phyloP scores from a whole-genome alignment of 2,797 vertebrate species.

The Tolypeutes matacus region DNA sequence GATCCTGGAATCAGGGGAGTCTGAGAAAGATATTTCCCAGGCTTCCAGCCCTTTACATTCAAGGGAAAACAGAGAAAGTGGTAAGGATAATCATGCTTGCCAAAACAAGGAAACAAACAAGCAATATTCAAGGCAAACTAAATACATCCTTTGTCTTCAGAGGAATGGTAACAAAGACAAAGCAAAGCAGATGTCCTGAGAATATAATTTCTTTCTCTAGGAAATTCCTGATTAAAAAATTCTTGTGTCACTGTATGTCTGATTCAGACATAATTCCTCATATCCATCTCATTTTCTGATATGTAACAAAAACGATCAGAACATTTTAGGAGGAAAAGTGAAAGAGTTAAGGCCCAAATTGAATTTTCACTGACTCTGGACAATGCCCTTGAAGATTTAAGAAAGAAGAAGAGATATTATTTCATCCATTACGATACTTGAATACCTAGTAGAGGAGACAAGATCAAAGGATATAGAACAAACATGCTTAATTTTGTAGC shows the following conservation, averaged over 20 bases:
- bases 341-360: slow-evolving; percentile 19
- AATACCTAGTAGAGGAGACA: not conserved
- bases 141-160: not conserved
- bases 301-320: not conserved
- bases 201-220: not conserved
- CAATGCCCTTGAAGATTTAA: slow-evolving; percentile 51
- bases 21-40: not conserved
- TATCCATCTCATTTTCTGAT: not conserved
- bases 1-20: not conserved
- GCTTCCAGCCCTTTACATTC: not conserved
- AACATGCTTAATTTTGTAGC: slow-evolving; percentile 6
- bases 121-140: not conserved
- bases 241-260: not conserved
- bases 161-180: not conserved
- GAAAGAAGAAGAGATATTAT: slow-evolving; percentile 1
- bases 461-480: slow-evolving; percentile 41
- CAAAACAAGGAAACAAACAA: not conserved
- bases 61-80: not conserved
- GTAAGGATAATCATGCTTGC: not conserved
- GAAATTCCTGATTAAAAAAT: not conserved
- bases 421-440: not conserved
- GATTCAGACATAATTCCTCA: not conserved
- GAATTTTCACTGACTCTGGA: slow-evolving; percentile 57
- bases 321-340: not conserved
- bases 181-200: not conserved